These are phyloP conservation scores for Ophthalmolycus amberensis DNA, from an alignment of 2,113 vertebrate species.

Conservation along the genomic window DNA sequence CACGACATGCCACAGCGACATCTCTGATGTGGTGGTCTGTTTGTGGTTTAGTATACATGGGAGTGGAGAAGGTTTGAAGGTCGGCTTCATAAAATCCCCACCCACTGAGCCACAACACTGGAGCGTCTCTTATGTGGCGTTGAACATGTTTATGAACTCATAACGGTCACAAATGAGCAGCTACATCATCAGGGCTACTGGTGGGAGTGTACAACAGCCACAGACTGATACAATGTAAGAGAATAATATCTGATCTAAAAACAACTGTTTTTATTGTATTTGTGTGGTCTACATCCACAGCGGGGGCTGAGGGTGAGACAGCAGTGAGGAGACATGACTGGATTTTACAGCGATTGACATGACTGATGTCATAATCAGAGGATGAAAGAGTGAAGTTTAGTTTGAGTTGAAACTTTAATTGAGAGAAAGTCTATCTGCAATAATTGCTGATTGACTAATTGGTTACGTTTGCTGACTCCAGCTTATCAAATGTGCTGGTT, in stretches of 20 bases:
- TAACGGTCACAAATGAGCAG: slow-evolving; percentile 63
- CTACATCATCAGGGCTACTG: slow-evolving; percentile 50
- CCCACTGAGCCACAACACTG: slow-evolving; percentile 68
- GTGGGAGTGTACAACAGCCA: slow-evolving; percentile 43
- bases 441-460: not conserved
- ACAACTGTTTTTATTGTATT: slow-evolving; percentile 21
- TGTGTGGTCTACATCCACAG: slow-evolving; percentile 11
- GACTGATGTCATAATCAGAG: not conserved
- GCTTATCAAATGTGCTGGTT: not conserved
- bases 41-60: slow-evolving; percentile 58
- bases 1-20: slow-evolving; percentile 37
- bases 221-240: slow-evolving; percentile 4
- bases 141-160: slow-evolving; percentile 68
- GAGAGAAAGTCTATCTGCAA: not conserved
- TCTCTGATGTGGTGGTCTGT: slow-evolving; percentile 70
- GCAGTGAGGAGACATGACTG: slow-evolving; percentile 13
- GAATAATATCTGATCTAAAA: slow-evolving; percentile 4
- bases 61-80: slow-evolving; percentile 55
- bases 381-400: not conserved
- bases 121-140: slow-evolving; percentile 61
- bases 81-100: slow-evolving; percentile 60
- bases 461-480: not conserved
- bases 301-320: not conserved
- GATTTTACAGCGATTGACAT: slow-evolving; percentile 32
- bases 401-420: not conserved